Base-by-base conservation (phyloP, 2,113 vertebrate species). In the Cottus gobio region DNA sequence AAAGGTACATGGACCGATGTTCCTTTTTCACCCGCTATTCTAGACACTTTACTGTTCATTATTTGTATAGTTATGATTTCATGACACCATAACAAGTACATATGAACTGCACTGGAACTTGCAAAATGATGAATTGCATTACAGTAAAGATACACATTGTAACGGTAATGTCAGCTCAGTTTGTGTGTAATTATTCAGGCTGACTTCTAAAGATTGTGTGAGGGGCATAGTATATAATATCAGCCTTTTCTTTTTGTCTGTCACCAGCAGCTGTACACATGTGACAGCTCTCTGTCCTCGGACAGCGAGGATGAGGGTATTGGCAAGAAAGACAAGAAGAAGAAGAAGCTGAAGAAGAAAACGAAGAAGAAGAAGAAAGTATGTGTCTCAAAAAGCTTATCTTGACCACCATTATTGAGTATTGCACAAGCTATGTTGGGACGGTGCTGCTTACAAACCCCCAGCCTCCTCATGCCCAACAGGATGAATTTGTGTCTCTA, bases 331-430 rank as follows among this genome's bases (percentile, higher is more conserved):
- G 52, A 75, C 15, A 82, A 71, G 16, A 91, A 84, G 78, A 81
- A 71, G n/a, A 92, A 85, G 77, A 85, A 81, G 63, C n/a, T 63
- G 58, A 83, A 80, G 5, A 89, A 76, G n/a, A 90, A 84, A 28
- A 92, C 85, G 39, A 92, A 85, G 62, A 92, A 63, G 36, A 63
- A 89, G 74, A 90, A 92, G 74, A 93, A 91, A 50, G 92, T 91
- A 86, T 44, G 87, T 83, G 24, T 62, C 9, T 66, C 5, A 57
- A 3, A 24, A 48, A 48, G 18, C 15, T 11, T 4, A 44, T 71
- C 24, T 60, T 57, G 8, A 24, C 26, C 4, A 11, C 56, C 37
- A n/a, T 31, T 13, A 26, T 5, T 8, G 30, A 30, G 16, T 71
- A n/a, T n/a, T n/a, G n/a, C n/a, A n/a, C n/a, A n/a, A n/a, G n/a